Conservation (phyloP, 2,888 invertebrate genomes). For the Xylota segnis region DNA sequence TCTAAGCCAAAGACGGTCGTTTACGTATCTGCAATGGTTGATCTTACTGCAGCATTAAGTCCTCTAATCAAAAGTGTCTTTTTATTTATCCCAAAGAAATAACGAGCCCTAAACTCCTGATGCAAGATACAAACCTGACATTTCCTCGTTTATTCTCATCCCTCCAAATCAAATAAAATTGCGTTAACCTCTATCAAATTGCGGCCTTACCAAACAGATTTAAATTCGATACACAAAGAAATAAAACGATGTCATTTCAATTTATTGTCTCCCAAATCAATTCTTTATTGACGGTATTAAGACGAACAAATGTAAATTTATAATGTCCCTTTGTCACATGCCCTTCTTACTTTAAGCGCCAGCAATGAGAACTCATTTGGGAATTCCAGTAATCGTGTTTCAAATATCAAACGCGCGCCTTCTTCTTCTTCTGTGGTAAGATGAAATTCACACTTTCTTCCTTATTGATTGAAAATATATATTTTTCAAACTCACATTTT, state of each 20-base stretch:
- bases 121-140: constrained; percentile 3
- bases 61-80: constrained; percentile 15
- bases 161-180: constrained; percentile 1
- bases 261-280: constrained; percentile 41
- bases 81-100: background rate
- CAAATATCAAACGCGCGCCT: constrained; percentile 36
- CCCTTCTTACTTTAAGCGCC: background rate
- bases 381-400: constrained; percentile 47
- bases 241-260: constrained; percentile 34
- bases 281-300: constrained; percentile 34
- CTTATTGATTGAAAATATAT: constrained; percentile 38
- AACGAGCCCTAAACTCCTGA: background rate
- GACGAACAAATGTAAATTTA: constrained; percentile 41
- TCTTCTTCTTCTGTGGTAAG: background rate
- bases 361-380: constrained; percentile 30
- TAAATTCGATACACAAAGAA: constrained; percentile 31
- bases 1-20: background rate
- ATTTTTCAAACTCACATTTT: constrained; percentile 20
- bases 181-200: constrained; percentile 42
- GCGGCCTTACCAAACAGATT: constrained; percentile 19
- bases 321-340: constrained; percentile 27
- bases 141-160: background rate
- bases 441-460: constrained; percentile 33
- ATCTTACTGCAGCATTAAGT: background rate
- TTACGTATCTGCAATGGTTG: background rate